These are phyloP conservation scores for Clistopyga incitator DNA, from an alignment of 2,888 invertebrate genomes.

Conservation along the genomic window DNA sequence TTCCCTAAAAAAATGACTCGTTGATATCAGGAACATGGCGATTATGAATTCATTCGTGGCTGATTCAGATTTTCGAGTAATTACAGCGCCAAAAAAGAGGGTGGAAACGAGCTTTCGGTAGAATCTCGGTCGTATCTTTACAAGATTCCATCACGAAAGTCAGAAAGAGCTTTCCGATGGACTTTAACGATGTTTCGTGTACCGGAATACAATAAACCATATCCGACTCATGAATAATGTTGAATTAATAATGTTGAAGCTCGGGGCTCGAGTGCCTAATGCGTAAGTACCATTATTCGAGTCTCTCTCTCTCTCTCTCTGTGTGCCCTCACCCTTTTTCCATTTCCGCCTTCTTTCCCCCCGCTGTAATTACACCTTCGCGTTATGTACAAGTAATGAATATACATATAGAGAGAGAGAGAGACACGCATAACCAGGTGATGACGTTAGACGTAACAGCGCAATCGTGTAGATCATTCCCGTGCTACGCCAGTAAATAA, in stretches of 20 bases:
- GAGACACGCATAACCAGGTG: constrained; percentile 16
- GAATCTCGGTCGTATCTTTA: not conserved
- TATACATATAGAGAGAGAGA: too few relatives aligned
- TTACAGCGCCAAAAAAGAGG: not conserved
- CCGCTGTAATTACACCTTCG: constrained; percentile 26
- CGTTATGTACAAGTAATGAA: not conserved
- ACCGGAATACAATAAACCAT: constrained; percentile 3
- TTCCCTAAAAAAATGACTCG: too few relatives aligned
- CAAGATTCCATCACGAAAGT: not conserved
- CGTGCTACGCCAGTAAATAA: constrained; percentile 42
- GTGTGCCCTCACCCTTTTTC: constrained; percentile 4
- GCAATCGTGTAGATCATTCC: constrained; percentile 48
- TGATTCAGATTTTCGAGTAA: too few relatives aligned
- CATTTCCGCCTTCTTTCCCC: constrained; percentile 27
- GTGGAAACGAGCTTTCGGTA: not conserved
- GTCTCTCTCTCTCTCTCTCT: constrained; percentile 62
- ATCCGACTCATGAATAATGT: constrained; percentile 61
- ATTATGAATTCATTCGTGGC: too few relatives aligned
- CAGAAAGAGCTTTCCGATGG: not conserved
- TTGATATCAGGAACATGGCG: too few relatives aligned
- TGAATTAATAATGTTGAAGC: constrained; percentile 67
- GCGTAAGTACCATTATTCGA: constrained; percentile 66
- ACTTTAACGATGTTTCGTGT: not conserved
- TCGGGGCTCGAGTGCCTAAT: constrained; percentile 49
- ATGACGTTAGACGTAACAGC: not conserved